Base-by-base conservation (phyloP, 2,113 vertebrate species). In the Miniopterus natalensis region DNA sequence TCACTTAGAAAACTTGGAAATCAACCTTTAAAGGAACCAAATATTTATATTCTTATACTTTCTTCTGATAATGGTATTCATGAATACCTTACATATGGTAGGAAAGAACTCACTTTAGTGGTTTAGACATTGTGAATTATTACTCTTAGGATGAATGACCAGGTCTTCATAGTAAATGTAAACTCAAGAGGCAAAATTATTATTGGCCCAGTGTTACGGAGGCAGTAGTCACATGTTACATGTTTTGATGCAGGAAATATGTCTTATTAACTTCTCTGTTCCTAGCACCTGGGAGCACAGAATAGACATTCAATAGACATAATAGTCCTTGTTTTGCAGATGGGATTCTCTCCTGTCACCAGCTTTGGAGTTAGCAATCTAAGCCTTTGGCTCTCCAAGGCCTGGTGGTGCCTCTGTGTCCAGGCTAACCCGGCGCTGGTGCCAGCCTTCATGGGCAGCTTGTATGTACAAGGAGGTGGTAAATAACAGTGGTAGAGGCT, bases 1-100 rank as follows among this genome's bases (percentile, higher is more conserved):
- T 95, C 42, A 78, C 51, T 90, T 36, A 84, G 75, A 90, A 90
- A 84, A 80, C n/a, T 53, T 95, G 21, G 59, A 80, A 94, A 84
- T 65, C 9, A 96, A 66, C 17, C 2, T 47, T 85, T 88, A 86
- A 71, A 70, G 36, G 17, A 89, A 84, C 11, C 6, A 80, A 85
- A 73, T 75, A 65, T 63, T 79, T 92, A 40, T 36, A 45, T 61
- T 51, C n/a, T 79, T 59, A 45, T 31, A 51, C 3, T 81, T 13
- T 53, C 59, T 29, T 91, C 53, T 75, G 49, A 31, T 42, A 31
- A 1, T 77, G 7, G 65, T 79, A 27, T 25, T 93, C 40, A 93
- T 5, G 29, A 77, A 70, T 55, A 90, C 3, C 15, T 93, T 49
- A 71, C 45, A 77, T 49, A 47, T 4, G 5, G 1, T 59, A 40